Base-by-base conservation (phyloP, 2,113 vertebrate species). In the Macheiramphus alcinus region DNA sequence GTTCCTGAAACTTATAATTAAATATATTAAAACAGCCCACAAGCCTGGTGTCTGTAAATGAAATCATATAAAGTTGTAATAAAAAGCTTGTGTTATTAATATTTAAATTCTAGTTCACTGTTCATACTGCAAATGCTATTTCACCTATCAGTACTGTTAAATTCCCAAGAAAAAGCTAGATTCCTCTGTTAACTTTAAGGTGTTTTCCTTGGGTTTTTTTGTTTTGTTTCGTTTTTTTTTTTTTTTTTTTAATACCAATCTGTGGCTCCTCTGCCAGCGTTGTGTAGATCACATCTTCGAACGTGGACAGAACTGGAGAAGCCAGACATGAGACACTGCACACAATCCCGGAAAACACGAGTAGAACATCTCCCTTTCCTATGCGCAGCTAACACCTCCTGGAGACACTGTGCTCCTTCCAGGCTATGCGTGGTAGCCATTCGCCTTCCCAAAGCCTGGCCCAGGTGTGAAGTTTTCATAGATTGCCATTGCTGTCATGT, bases 401-500 rank as follows among this genome's bases (percentile, higher is more conserved):
- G 90, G 56, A 86, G 42, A 73, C 53, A 68, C 52, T 16, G 26
- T 2, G 2, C 14, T 96, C 88, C 90, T 80, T 78, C 79, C 90
- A 80, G 79, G n/a, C 95, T 94, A 98, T 5, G 95, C 26, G 0
- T 98, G 97, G 93, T 98, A 98, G 71, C 98, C 98, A 20, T 98
- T 98, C 21, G 97, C 97, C 92, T 98, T 98, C 76, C 97, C 97
- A 5, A 96, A 98, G 16, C 87, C 53, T 76, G 97, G 80, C 40
- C 81, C 90, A 6, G 98, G 97, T 27, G 95, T 72, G 32, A 99
- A 56, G 16, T 99, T 99, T 87, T 99, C 98, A 62, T 99, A 99
- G 98, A 99, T 99, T 80, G 97, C 97, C 94, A 99, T 96, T n/a
- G 99, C 98, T 7, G 98, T 97, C 8, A 98, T 80, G 42, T 99